These are phyloP conservation scores for Ammodytes marinus DNA, from an alignment of 2,113 vertebrate genomes.

Conservation along the genomic window DNA sequence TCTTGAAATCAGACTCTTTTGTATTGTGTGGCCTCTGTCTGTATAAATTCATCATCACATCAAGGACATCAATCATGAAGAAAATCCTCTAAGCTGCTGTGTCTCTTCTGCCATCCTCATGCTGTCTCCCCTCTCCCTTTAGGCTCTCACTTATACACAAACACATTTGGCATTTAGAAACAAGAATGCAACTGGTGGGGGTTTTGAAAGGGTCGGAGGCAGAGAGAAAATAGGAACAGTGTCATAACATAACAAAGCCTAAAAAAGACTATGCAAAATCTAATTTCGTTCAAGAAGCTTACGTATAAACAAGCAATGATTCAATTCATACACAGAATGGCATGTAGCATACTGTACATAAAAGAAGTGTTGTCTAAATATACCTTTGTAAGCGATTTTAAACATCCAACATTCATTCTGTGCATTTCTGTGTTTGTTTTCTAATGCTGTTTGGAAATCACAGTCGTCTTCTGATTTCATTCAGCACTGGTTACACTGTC, in stretches of 20 bases:
- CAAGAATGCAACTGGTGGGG: constrained; percentile 37
- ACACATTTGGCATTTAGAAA: constrained; percentile 25
- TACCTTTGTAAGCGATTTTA: not conserved
- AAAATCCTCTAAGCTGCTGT: constrained; percentile 26
- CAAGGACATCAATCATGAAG: constrained; percentile 48
- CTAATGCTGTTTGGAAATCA: constrained; percentile 68
- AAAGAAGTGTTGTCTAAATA: constrained; percentile 4
- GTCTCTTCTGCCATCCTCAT: constrained; percentile 16
- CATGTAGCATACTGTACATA: not conserved
- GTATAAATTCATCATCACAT: constrained; percentile 65
- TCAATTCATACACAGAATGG: not conserved
- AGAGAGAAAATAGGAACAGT: constrained; percentile 19
- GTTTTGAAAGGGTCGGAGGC: constrained; percentile 34
- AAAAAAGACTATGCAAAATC: constrained; percentile 44
- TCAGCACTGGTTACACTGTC: constrained; percentile 56
- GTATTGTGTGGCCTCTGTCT: constrained; percentile 34
- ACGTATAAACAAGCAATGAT: not conserved
- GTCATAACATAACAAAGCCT: constrained; percentile 27
- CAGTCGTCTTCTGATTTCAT: constrained; percentile 61
- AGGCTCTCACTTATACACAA: constrained; percentile 40
- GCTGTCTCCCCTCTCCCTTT: constrained; percentile 32
- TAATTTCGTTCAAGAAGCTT: constrained; percentile 25
- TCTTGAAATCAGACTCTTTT: constrained; percentile 59
- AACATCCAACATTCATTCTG: not conserved
- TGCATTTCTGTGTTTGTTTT: not conserved